Percentiles rank a stretch among this genome's conserved stretches.
Evolutionary conservation across 1,140 invertebrate species (phyloP).

Genomic region (Samia ricini): DNA sequence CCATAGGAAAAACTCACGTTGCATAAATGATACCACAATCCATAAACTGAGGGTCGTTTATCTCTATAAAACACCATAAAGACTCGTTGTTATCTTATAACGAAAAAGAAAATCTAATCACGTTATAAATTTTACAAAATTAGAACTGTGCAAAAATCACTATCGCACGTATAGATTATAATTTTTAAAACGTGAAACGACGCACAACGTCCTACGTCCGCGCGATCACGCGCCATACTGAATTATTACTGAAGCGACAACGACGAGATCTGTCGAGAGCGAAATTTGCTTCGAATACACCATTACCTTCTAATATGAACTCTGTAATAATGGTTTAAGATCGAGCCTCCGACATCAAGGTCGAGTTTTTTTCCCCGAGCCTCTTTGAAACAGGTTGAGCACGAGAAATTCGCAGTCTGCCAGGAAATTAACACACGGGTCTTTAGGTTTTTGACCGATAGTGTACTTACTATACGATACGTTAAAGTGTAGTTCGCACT

Average conservation of each 20-base stretch:
- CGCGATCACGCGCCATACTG: conserved; percentile 63
- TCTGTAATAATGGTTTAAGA: neutral
- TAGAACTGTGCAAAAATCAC: conserved; percentile 31
- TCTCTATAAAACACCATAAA: neutral
- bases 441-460: conserved; percentile 34
- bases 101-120: neutral
- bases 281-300: conserved; percentile 53
- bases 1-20: conserved; percentile 22
- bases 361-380: neutral
- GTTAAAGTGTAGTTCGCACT: neutral
- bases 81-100: conserved; percentile 1
- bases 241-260: conserved; percentile 54
- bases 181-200: conserved; percentile 7
- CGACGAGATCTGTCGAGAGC: conserved; percentile 49
- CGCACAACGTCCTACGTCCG: conserved; percentile 38
- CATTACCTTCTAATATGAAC: conserved; percentile 2
- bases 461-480: neutral
- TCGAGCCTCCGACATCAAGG: conserved; percentile 1
- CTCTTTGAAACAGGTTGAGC: conserved; percentile 44
- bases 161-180: conserved; percentile 22
- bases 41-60: conserved; percentile 8
- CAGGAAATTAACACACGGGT: conserved; percentile 40
- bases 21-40: conserved; percentile 21
- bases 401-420: conserved; percentile 50
- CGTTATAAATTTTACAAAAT: conserved; percentile 4